These are phyloP conservation scores for Stylophora pistillata DNA, from an alignment of 64 coral and sea anemone genomes.

Conservation along the genomic window DNA sequence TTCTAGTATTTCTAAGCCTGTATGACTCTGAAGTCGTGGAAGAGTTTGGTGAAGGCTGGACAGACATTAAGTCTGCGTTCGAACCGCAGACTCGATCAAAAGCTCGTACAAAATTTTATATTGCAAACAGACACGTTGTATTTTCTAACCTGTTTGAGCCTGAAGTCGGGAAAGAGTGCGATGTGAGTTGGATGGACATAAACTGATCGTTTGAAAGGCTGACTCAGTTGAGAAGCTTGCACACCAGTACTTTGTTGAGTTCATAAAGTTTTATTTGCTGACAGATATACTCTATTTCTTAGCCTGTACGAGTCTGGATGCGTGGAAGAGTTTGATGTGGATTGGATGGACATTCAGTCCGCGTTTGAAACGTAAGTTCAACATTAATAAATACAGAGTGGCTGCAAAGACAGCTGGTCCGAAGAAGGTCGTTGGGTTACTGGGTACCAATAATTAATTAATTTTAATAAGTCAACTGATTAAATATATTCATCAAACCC, in stretches of 20 bases:
- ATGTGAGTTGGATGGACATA: slow-evolving; percentile 13
- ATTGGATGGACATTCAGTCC: slow-evolving; percentile 27
- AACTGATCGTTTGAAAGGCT: neutral
- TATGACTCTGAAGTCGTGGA: neutral
- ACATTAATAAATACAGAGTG: no score
- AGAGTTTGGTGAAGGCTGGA: slow-evolving; percentile 1
- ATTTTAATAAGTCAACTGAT: no score
- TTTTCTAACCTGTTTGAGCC: neutral
- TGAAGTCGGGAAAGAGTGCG: neutral
- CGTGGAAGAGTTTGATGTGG: neutral
- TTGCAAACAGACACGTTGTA: no score
- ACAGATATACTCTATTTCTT: no score
- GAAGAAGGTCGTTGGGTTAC: no score
- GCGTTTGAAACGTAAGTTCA: slow-evolving; percentile 6
- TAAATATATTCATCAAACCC: no score
- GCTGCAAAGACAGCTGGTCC: no score
- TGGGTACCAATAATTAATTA: no score
- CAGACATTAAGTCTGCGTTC: slow-evolving; percentile 3
- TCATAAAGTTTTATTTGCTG: no score
- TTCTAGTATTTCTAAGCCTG: neutral
- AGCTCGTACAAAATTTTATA: no score
- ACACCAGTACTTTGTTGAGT: no score
- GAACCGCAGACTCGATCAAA: neutral
- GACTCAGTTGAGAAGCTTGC: neutral
- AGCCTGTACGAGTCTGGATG: no score